A percentile compares a stretch with the other conserved stretches of the same genome.
Evolutionary conservation across 2,888 invertebrate genomes (phyloP).

Genomic region (Campoplex capitator): DNA sequence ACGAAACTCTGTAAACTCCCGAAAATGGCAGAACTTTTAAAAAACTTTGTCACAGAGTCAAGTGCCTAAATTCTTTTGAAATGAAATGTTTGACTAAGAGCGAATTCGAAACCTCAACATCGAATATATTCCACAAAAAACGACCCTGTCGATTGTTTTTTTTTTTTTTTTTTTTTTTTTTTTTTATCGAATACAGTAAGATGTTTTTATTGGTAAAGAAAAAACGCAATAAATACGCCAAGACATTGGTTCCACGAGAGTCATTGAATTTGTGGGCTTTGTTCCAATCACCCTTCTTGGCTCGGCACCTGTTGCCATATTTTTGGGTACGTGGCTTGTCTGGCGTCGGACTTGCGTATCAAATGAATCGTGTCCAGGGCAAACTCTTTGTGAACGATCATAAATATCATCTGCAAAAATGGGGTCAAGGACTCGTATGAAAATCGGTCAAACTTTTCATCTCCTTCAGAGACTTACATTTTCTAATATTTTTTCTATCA

Average conservation of each 20-base stretch:
- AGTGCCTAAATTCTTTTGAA: not conserved
- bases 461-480: constrained; percentile 68
- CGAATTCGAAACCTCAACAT: not conserved
- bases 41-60: not conserved
- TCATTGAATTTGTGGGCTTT: constrained; percentile 45
- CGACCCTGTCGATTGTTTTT: not conserved
- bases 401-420: constrained; percentile 76
- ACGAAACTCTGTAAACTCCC: not conserved
- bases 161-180: not conserved
- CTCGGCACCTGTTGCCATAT: constrained; percentile 64
- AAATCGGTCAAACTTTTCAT: not conserved
- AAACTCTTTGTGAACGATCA: constrained; percentile 79
- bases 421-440: constrained; percentile 35
- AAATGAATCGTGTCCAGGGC: constrained; percentile 75
- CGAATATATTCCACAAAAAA: not conserved
- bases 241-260: constrained; percentile 26
- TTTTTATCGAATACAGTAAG: not conserved
- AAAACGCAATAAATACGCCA: constrained; percentile 8
- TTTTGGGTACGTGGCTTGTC: constrained; percentile 73
- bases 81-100: not conserved
- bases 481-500: constrained; percentile 74
- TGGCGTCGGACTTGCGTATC: constrained; percentile 72
- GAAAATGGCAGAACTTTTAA: constrained; percentile 1
- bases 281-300: constrained; percentile 47
- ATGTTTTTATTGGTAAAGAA: constrained; percentile 6